Conservation (phyloP, 2,888 invertebrate genomes). For the Belgica antarctica region DNA sequence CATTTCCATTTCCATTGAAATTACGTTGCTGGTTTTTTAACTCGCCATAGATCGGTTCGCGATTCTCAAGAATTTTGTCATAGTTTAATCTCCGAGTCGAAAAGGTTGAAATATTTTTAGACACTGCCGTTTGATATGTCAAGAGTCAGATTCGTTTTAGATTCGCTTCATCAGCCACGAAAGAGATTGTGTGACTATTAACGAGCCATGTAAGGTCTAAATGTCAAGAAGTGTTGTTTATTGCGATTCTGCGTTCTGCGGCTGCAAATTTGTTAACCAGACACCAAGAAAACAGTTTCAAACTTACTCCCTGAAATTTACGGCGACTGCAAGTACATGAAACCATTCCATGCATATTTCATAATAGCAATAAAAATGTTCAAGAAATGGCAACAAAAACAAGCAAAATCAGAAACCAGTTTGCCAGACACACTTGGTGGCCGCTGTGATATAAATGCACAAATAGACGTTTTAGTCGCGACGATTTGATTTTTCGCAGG, state of each 20-base stretch:
- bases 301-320: not conserved
- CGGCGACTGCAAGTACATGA: too few species aligned
- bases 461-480: not conserved
- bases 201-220: not conserved
- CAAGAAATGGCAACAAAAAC: too few species aligned
- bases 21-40: not conserved
- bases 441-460: not conserved
- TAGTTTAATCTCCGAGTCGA: not conserved
- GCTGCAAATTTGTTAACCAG: not conserved
- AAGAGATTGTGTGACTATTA: too few species aligned
- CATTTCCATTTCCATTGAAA: not conserved
- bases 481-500: slow-evolving; percentile 6
- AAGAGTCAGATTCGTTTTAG: not conserved
- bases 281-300: not conserved
- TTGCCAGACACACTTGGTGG: not conserved
- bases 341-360: not conserved
- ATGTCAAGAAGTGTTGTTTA: not conserved
- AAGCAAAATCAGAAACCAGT: slow-evolving; percentile 18
- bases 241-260: too few species aligned
- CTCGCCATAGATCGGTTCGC: not conserved
- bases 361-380: not conserved
- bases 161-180: not conserved
- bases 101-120: too few species aligned
- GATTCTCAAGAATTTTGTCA: too few species aligned
- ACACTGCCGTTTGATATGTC: not conserved